Conservation (phyloP, 2,888 invertebrate genomes). For the Operophtera brumata region DNA sequence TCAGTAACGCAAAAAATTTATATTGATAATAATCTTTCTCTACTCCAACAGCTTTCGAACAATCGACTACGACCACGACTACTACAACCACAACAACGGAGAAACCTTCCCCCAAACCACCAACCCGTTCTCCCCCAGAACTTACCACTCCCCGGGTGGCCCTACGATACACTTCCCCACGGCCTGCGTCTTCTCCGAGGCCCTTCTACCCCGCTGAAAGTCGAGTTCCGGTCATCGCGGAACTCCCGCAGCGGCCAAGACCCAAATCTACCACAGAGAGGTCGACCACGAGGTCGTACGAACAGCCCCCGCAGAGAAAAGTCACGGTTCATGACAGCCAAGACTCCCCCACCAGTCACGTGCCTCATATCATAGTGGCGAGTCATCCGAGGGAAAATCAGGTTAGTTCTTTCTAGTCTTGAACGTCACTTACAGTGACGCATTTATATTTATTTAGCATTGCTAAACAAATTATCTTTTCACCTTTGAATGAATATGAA, state of each 20-base stretch:
- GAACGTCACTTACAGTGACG: too few species aligned
- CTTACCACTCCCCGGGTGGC: slow-evolving; percentile 46
- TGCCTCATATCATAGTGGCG: slow-evolving; percentile 81
- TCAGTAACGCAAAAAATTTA: too few species aligned
- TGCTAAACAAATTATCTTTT: too few species aligned
- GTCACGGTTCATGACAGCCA: slow-evolving; percentile 60
- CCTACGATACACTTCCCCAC: slow-evolving; percentile 44
- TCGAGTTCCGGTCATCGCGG: background rate
- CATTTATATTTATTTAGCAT: too few species aligned
- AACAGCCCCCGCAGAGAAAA: slow-evolving; percentile 62
- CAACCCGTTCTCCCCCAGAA: slow-evolving; percentile 15
- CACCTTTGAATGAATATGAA: too few species aligned
- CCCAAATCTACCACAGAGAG: slow-evolving; percentile 57
- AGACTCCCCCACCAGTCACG: slow-evolving; percentile 67
- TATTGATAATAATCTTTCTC: background rate
- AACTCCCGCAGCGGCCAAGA: slow-evolving; percentile 45
- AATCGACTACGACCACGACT: slow-evolving; percentile 48
- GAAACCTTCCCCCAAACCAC: slow-evolving; percentile 27
- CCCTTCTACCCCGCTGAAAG: slow-evolving; percentile 41
- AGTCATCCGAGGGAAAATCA: slow-evolving; percentile 92
- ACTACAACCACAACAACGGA: slow-evolving; percentile 39
- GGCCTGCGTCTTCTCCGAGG: slow-evolving; percentile 49
- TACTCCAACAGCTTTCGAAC: slow-evolving; percentile 69
- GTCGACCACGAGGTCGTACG: slow-evolving; percentile 66
- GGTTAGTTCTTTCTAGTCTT: slow-evolving; percentile 40